phyloP scores from a whole-genome alignment of 2,797 vertebrate genomes.

The Dendrocincla tyrannina region DNA sequence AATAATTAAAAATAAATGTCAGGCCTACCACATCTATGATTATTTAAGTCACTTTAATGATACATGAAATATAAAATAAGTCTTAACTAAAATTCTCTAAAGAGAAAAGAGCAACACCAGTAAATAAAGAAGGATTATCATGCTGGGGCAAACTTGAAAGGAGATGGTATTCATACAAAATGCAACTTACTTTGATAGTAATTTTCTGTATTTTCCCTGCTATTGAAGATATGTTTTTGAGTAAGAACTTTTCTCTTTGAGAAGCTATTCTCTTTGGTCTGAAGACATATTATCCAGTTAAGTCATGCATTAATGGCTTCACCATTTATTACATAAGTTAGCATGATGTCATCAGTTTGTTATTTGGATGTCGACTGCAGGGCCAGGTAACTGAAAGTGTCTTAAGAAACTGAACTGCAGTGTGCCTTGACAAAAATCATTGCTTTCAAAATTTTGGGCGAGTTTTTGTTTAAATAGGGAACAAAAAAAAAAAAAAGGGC shows the following conservation, averaged over 20 bases:
- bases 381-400: conserved; percentile 18
- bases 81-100: conserved; percentile 67
- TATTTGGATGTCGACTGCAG: conserved; percentile 39
- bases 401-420: not conserved
- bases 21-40: conserved; percentile 46
- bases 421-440: not conserved
- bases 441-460: not conserved
- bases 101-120: conserved; percentile 69
- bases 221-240: conserved; percentile 67
- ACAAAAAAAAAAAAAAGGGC: not conserved
- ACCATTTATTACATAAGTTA: conserved; percentile 53
- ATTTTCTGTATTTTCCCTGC: conserved; percentile 68
- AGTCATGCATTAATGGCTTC: conserved; percentile 61
- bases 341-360: conserved; percentile 61
- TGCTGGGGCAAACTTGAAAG: conserved; percentile 51
- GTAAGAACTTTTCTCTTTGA: conserved; percentile 36
- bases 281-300: not conserved
- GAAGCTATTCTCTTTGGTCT: conserved; percentile 17
- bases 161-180: conserved; percentile 71
- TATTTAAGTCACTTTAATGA: conserved; percentile 69
- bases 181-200: conserved; percentile 69
- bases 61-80: conserved; percentile 61
- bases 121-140: conserved; percentile 70
- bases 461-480: not conserved
- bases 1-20: conserved; percentile 75